phyloP scores from a whole-genome alignment of 2,888 invertebrate species.

The Trimorus sp. region DNA sequence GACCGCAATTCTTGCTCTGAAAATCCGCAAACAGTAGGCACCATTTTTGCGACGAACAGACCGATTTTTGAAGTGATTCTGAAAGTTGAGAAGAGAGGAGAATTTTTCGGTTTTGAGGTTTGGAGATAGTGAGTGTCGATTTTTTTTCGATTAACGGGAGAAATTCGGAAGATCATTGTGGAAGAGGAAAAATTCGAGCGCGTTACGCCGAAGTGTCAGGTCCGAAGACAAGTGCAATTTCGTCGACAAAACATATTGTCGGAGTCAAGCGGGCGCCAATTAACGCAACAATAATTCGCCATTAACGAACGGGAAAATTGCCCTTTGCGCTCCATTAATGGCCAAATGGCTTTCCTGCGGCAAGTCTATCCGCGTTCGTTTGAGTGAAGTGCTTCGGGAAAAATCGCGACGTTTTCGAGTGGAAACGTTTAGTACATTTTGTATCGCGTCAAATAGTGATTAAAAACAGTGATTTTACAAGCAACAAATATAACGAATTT shows the following conservation, averaged over 20 bases:
- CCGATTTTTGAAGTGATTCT: too few species aligned
- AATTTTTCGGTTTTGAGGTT: too few species aligned
- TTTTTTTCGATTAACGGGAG: conserved; percentile 47
- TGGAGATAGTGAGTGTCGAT: too few species aligned
- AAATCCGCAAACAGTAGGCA: too few species aligned
- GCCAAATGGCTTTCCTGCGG: conserved; percentile 26
- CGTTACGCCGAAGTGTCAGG: conserved; percentile 24
- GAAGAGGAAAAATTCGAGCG: conserved; percentile 43
- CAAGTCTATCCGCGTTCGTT: conserved; percentile 8
- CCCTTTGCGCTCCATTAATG: conserved; percentile 49
- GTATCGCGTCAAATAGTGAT: too few species aligned
- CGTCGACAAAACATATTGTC: conserved; percentile 37
- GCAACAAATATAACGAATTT: neutral
- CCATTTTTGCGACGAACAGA: too few species aligned
- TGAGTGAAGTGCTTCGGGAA: neutral
- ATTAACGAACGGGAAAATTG: conserved; percentile 44
- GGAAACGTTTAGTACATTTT: too few species aligned
- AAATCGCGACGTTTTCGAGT: too few species aligned
- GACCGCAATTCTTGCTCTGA: too few species aligned
- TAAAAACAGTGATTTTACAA: too few species aligned
- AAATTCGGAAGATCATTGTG: conserved; percentile 46
- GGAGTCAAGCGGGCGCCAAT: conserved; percentile 20
- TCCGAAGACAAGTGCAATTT: conserved; percentile 41
- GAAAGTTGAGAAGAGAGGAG: too few species aligned
- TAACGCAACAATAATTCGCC: conserved; percentile 44